phyloP scores from a whole-genome alignment of 2,888 invertebrate genomes.

The Drosophila merina region DNA sequence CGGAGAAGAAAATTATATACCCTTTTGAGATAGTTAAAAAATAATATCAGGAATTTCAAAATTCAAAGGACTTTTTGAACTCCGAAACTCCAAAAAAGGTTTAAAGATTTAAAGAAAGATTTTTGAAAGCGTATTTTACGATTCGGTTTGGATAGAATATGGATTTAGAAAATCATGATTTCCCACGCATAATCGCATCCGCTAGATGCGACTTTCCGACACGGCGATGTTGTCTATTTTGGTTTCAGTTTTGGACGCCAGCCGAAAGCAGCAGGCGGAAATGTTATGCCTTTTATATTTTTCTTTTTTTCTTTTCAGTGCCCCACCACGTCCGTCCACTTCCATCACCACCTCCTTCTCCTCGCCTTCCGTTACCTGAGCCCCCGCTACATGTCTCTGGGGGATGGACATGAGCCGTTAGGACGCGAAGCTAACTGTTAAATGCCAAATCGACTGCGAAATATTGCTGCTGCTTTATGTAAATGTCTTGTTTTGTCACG shows the following conservation, averaged over 20 bases:
- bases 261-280: conserved; percentile 65
- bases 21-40: too few relatives aligned
- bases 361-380: conserved; percentile 53
- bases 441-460: conserved; percentile 70
- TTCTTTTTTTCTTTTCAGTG: conserved; percentile 25
- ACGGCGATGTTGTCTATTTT: conserved; percentile 68
- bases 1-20: neutral
- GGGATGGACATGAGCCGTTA: conserved; percentile 52
- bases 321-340: conserved; percentile 15
- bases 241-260: conserved; percentile 57
- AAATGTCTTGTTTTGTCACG: conserved; percentile 62
- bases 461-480: conserved; percentile 49
- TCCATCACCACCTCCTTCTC: conserved; percentile 16
- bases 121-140: neutral
- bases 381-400: conserved; percentile 4
- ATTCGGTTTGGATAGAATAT: neutral
- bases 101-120: too few relatives aligned
- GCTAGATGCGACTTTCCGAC: conserved; percentile 31
- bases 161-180: conserved; percentile 1
- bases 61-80: too few relatives aligned
- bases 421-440: conserved; percentile 57
- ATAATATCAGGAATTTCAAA: too few relatives aligned
- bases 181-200: conserved; percentile 22
- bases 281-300: conserved; percentile 65
- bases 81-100: too few relatives aligned